Conservation (phyloP, 1,140 invertebrate species). For the Vollenhovia emeryi region DNA sequence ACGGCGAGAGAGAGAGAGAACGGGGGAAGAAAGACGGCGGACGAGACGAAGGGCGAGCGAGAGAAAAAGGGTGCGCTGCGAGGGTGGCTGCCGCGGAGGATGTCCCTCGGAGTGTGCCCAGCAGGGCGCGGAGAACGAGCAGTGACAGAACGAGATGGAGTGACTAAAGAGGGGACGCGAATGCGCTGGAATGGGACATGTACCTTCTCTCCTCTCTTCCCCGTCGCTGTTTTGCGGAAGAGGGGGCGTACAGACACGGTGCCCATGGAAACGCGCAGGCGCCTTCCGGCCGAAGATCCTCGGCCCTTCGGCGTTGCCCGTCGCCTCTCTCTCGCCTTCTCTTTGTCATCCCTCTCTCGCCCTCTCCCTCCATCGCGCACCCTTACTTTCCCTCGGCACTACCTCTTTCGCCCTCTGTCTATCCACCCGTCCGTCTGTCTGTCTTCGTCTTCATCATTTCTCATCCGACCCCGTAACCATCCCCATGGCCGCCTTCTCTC, state of each 20-base stretch:
- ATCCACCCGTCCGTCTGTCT: slow-evolving; percentile 33
- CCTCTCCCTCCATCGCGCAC: slow-evolving; percentile 65
- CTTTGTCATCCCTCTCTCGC: slow-evolving; percentile 26
- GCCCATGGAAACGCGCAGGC: slow-evolving; percentile 82
- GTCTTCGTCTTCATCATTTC: slow-evolving; percentile 56
- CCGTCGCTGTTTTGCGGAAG: slow-evolving; percentile 62
- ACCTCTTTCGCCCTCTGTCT: slow-evolving; percentile 52
- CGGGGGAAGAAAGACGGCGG: background rate
- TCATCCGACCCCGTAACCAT: slow-evolving; percentile 54
- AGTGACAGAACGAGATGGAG: slow-evolving; percentile 79
- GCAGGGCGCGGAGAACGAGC: slow-evolving; percentile 67
- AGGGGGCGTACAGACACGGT: slow-evolving; percentile 80
- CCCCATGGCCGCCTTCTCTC: slow-evolving; percentile 73
- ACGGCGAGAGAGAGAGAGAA: slow-evolving; percentile 23
- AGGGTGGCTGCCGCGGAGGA: slow-evolving; percentile 34
- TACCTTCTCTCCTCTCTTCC: slow-evolving; percentile 60
- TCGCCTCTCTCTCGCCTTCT: slow-evolving; percentile 5
- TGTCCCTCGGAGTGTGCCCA: slow-evolving; percentile 57
- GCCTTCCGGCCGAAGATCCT: slow-evolving; percentile 69
- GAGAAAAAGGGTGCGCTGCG: slow-evolving; percentile 29
- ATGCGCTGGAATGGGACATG: slow-evolving; percentile 76
- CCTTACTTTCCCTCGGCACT: slow-evolving; percentile 53
- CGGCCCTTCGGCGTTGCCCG: slow-evolving; percentile 76
- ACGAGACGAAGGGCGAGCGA: slow-evolving; percentile 17
- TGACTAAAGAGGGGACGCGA: slow-evolving; percentile 72